Base-by-base conservation (phyloP, 2,797 vertebrate species). In the Nannoperca australis region DNA sequence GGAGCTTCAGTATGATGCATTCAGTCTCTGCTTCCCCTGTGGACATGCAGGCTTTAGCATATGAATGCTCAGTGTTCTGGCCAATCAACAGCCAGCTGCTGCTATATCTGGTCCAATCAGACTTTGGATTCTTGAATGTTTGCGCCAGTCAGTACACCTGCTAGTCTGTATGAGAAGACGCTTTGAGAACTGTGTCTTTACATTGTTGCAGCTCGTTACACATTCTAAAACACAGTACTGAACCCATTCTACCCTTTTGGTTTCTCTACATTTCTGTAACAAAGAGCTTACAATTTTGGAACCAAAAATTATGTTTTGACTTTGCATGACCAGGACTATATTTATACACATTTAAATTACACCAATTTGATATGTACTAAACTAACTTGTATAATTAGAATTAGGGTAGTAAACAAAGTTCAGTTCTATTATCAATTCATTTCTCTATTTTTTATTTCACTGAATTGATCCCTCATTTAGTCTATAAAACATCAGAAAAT, bases 61-160 rank as follows among this genome's bases (percentile, higher is more conserved):
- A 60, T 76, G 38, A 84, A 74, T 70, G 42, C 55, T 58, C n/a
- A 51, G 17, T 0, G 4, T 24, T 54, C 13, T 38, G 70, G 38
- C 76, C 79, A 82, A 82, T 84, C 56, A 5, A 4, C n/a, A 51
- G 18, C 7, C 47, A 65, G 85, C 44, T 62, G 67, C 70, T 69
- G 72, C 55, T 40, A 2, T 20, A 30, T 12, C 60, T 58, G 50
- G 20, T 50, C 73, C 70, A 85, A 78, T 80, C 70, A 80, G 36
- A 80, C 22, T 42, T 6, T 3, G 22, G 61, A 36, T 50, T 22
- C n/a, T 50, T 45, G 22, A 51, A 9, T 9, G 32, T 61, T 53
- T 14, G 67, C 51, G 68, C 59, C 27, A 12, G 15, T 32, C 61
- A 40, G 14, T 49, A 34, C 34, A 72, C 66, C 68, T 78, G 44